Evolutionary conservation across 1,140 invertebrate species (phyloP), one percentile per base, ranked within the genome.

Genomic region (Stenopsyche tienmushanensis): DNA sequence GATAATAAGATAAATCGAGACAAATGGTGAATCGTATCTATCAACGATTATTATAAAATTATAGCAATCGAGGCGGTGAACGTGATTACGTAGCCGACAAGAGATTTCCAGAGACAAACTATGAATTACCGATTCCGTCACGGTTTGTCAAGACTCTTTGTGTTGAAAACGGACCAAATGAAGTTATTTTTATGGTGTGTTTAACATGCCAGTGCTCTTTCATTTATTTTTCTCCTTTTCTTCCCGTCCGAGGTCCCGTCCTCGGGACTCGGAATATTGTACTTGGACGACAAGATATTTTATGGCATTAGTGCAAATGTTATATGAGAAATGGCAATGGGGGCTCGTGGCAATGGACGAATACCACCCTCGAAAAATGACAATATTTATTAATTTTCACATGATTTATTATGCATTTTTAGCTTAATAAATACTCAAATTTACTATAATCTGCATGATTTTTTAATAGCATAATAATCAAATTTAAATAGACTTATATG

Each of bases 111-210:
- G 41, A 2, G 62, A 64, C 62, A 64, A 54, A 54, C 62, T 65
- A 65, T 58, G 42, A 65, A 65, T 65, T 65, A 65, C 54, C 54
- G 63, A 58, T 47, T 65, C 54, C 9, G 63, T 47, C 54, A 65
- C 63, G 63, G 63, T 57, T 58, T 50, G 63, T 65, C 63, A 57
- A 45, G 17, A 1, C 52, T 39, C 54, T 58, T 65, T 65, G 44
- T 58, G 42, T 34, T 34, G 23, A 45, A 58, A 65, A 52, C 41
- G 20, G 8, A 39, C 41, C 42, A 65, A 65, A 58, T 65, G 41
- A 58, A 65, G 63, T 65, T 58, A 65, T 65, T 58, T 65, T 58
- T 64, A 64, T 44, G 49, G 53, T 15, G 25, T 25, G 17, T 54
- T 65, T 49, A 58, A 41, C 55, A 42, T 42, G 39, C 15, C 41